A percentile compares a stretch with the other conserved stretches of the same genome.
Conservation (phyloP, 2,888 invertebrate species). For the Lithodes maja region DNA sequence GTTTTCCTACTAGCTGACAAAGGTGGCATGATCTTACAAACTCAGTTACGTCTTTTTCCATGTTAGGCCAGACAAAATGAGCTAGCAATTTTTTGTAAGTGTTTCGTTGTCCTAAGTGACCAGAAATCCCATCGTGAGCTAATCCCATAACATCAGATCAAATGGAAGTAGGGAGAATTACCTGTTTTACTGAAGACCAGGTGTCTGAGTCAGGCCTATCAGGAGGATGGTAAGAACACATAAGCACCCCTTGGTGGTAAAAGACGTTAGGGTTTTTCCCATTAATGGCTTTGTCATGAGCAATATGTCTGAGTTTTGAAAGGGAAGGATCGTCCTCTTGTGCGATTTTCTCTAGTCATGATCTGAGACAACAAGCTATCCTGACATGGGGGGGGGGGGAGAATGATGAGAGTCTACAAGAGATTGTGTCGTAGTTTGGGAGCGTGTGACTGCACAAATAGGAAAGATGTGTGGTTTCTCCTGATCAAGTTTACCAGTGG, state of each 20-base stretch:
- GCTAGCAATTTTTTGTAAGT: not conserved
- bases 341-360: not conserved
- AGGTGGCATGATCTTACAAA: not conserved
- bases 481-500: not conserved
- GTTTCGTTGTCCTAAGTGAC: not conserved
- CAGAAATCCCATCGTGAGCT: not conserved
- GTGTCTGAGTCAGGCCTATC: not conserved
- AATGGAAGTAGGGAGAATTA: not conserved
- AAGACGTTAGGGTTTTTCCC: not conserved
- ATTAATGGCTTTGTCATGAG: not conserved
- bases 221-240: not conserved
- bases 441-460: not conserved
- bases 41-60: slow-evolving; percentile 1
- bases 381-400: not conserved
- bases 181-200: not conserved
- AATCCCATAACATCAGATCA: not conserved
- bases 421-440: not conserved
- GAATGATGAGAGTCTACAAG: not conserved
- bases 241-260: not conserved
- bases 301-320: not conserved
- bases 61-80: slow-evolving; percentile 8
- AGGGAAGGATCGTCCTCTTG: not conserved
- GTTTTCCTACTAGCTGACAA: slow-evolving; percentile 14
- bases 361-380: not conserved
- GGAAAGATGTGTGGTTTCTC: not conserved